phyloP scores from a whole-genome alignment of 2,113 vertebrate species.

The Tenrec ecaudatus region DNA sequence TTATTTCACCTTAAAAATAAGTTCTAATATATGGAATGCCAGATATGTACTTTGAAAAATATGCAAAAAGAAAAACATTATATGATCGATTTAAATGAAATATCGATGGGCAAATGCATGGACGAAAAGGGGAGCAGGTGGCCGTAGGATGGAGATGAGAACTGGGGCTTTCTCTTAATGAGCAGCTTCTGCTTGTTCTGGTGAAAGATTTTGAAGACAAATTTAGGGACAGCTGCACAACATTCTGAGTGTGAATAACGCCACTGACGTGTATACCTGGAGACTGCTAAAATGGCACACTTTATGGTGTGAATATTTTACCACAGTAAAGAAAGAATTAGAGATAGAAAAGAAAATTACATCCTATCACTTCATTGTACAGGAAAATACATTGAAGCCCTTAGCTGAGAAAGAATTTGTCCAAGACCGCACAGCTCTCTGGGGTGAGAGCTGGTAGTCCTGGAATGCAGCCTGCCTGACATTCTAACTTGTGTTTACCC shows the following conservation, averaged over 20 bases:
- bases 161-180: neutral
- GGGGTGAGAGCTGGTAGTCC: neutral
- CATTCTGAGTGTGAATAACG: neutral
- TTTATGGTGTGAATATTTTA: neutral
- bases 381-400: conserved; percentile 20
- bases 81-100: neutral
- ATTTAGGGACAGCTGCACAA: neutral
- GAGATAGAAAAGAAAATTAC: conserved; percentile 9
- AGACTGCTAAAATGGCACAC: neutral
- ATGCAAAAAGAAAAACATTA: neutral
- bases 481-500: neutral
- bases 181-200: neutral
- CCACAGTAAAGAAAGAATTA: neutral
- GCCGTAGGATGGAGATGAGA: neutral
- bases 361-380: neutral
- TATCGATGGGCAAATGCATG: neutral
- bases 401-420: neutral
- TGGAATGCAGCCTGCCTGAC: neutral
- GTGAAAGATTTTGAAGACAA: neutral
- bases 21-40: neutral
- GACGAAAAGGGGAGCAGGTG: neutral
- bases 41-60: neutral
- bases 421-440: neutral
- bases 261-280: no score
- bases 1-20: neutral